These are phyloP conservation scores for Lamellibrachia luymesi DNA, from an alignment of 1,140 invertebrate species.

Conservation along the genomic window DNA sequence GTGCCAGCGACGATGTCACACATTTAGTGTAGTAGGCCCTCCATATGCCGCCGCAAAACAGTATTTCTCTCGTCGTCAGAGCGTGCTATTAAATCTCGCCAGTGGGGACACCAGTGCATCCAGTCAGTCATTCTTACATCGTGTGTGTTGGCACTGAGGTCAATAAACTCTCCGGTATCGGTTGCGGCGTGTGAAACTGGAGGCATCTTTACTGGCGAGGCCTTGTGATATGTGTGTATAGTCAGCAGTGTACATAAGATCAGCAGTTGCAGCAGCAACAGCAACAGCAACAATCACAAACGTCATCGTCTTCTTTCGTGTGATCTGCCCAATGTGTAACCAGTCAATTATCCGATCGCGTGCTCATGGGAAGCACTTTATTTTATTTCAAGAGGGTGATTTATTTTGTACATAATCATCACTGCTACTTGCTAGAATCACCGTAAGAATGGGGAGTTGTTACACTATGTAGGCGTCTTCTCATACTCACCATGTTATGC, in stretches of 20 bases:
- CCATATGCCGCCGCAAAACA: neutral
- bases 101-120: neutral
- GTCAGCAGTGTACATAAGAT: neutral
- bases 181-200: neutral
- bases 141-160: neutral
- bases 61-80: constrained; percentile 4
- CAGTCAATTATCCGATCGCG: neutral
- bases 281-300: neutral
- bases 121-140: neutral
- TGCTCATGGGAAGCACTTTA: neutral
- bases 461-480: neutral
- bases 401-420: neutral
- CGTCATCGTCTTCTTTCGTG: neutral
- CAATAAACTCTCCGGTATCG: neutral
- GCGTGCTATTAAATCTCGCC: constrained; percentile 1
- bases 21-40: neutral
- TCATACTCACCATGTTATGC: neutral
- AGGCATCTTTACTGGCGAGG: neutral
- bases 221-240: constrained; percentile 1
- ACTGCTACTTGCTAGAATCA: neutral
- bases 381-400: neutral
- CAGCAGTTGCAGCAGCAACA: neutral
- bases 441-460: neutral
- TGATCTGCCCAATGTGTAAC: neutral
- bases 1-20: neutral